A percentile compares a stretch with the other conserved stretches of the same genome.
Conservation (phyloP, 2,113 vertebrate genomes). For the Scolopax mira region DNA sequence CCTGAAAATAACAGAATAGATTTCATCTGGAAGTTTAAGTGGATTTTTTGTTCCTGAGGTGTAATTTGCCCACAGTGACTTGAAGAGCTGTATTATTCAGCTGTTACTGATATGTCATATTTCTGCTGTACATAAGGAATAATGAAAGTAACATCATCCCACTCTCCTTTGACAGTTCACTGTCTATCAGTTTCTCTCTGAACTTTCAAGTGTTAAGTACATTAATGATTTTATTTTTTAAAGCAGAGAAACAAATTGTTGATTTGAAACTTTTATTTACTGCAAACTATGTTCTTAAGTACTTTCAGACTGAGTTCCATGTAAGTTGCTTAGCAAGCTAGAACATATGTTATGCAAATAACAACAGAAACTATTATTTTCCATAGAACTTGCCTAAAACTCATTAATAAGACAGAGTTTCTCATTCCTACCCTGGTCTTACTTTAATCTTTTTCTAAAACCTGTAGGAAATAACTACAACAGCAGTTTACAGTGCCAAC, state of each 20-base stretch:
- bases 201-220: neutral
- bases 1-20: neutral
- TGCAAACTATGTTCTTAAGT: slow-evolving; percentile 42
- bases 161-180: neutral
- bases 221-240: slow-evolving; percentile 11
- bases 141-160: neutral
- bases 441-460: neutral
- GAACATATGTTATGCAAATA: slow-evolving; percentile 67
- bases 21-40: neutral
- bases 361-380: slow-evolving; percentile 54
- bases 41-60: neutral
- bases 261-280: slow-evolving; percentile 41
- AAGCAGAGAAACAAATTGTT: neutral
- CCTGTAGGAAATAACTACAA: neutral
- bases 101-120: neutral
- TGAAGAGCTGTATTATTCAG: neutral
- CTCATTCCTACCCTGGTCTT: slow-evolving; percentile 5
- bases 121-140: neutral
- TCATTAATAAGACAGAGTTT: slow-evolving; percentile 20
- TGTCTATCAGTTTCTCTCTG: neutral
- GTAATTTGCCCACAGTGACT: neutral
- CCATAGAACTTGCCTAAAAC: neutral
- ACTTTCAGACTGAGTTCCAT: slow-evolving; percentile 3
- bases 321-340: slow-evolving; percentile 20
- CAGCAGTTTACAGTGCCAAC: neutral